Evolutionary conservation across 2,113 vertebrate genomes (phyloP).

Genomic region (Hyperopisus bebe): DNA sequence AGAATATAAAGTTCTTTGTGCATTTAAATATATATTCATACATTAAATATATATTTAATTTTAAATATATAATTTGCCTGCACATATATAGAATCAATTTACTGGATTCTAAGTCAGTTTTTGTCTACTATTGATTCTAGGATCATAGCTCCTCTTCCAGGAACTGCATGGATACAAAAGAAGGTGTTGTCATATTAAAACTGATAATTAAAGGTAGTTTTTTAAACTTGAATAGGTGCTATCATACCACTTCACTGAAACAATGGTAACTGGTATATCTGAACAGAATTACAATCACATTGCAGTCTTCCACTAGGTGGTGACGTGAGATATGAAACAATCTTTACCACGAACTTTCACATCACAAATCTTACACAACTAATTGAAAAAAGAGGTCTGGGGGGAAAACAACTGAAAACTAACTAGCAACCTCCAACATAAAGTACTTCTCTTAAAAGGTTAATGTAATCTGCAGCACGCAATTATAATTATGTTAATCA

Average conservation of each 20-base stretch:
- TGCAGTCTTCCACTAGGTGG: conserved; percentile 1
- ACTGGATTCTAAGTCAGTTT: neutral
- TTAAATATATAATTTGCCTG: neutral
- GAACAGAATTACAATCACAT: neutral
- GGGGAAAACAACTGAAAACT: neutral
- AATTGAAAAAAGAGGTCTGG: neutral
- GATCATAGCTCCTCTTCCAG: neutral
- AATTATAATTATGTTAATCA: neutral
- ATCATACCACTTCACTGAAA: neutral
- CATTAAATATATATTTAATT: neutral
- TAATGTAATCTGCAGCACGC: neutral
- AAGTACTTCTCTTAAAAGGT: neutral
- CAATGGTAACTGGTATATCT: neutral
- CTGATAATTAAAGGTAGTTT: neutral
- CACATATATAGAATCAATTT: neutral
- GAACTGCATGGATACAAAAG: neutral
- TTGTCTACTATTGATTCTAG: neutral
- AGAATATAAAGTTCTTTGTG: neutral
- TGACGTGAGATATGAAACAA: neutral
- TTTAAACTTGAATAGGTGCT: neutral
- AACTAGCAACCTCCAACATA: neutral
- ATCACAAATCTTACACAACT: neutral
- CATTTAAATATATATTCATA: neutral
- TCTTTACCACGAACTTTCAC: neutral
- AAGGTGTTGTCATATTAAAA: conserved; percentile 1